These are phyloP conservation scores for Tragelaphus buxtoni DNA, from an alignment of 2,113 vertebrate species.

Conservation along the genomic window DNA sequence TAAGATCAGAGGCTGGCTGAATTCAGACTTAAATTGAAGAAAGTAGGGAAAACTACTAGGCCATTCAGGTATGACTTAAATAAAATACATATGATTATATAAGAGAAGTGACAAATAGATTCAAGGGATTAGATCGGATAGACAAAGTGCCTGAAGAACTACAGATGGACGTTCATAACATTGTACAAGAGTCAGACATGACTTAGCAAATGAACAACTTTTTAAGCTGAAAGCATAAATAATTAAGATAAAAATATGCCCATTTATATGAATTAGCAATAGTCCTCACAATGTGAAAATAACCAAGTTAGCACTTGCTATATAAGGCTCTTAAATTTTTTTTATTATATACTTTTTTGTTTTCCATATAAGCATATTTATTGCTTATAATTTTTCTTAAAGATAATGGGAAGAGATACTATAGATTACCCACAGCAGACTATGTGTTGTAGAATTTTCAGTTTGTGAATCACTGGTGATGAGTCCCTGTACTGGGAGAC, in stretches of 20 bases:
- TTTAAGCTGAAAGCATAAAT: not conserved
- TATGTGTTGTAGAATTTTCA: not conserved
- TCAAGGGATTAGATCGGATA: not conserved
- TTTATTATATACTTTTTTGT: not conserved
- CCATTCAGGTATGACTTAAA: not conserved
- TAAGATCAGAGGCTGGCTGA: not conserved
- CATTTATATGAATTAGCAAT: not conserved
- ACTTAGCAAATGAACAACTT: not conserved
- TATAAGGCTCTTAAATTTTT: not conserved
- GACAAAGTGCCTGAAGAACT: not conserved
- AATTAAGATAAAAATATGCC: constrained; percentile 5
- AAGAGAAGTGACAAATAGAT: not conserved
- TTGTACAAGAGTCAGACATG: not conserved
- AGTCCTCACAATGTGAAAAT: not conserved
- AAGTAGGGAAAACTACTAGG: not conserved
- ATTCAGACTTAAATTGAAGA: not conserved
- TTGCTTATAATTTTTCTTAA: not conserved
- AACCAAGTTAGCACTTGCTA: not conserved
- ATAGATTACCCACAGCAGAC: not conserved
- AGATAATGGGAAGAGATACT: not conserved
- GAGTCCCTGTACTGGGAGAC: not conserved
- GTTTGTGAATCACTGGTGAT: not conserved
- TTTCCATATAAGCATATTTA: not conserved
- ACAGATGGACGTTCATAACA: not conserved
- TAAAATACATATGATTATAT: not conserved